Percentiles rank a stretch among this genome's conserved stretches.
These are phyloP conservation scores for Gandaritis pyraliata DNA, from an alignment of 2,888 invertebrate genomes.

Conservation along the genomic window DNA sequence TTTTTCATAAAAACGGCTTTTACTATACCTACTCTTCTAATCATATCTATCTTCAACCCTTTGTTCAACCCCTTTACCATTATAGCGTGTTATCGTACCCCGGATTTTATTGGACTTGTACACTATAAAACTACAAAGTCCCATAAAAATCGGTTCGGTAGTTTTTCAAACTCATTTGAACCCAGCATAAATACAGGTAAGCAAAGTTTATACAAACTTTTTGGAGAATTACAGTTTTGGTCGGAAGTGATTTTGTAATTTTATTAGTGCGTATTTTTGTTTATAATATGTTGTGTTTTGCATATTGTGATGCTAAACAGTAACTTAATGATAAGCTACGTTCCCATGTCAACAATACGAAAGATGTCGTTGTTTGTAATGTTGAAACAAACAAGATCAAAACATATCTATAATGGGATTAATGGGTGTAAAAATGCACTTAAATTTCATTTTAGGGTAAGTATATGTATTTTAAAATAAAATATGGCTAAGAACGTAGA, in stretches of 20 bases:
- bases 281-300: no score
- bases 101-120: conserved; percentile 19
- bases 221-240: not conserved
- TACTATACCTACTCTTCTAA: not conserved
- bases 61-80: conserved; percentile 1
- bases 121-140: conserved; percentile 20
- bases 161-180: conserved; percentile 13
- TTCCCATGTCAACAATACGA: no score
- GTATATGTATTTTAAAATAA: no score
- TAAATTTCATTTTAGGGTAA: no score
- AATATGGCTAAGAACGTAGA: no score
- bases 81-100: conserved; percentile 16
- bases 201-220: conserved; percentile 8
- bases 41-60: not conserved
- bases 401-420: no score
- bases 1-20: not conserved
- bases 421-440: no score
- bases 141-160: conserved; percentile 27
- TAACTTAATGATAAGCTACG: no score
- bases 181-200: conserved; percentile 9
- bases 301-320: no score
- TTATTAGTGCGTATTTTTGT: not conserved
- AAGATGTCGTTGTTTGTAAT: no score
- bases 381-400: no score
- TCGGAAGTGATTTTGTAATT: not conserved